Conservation (phyloP, 2,113 vertebrate genomes). For the Anarrhichthys ocellatus region DNA sequence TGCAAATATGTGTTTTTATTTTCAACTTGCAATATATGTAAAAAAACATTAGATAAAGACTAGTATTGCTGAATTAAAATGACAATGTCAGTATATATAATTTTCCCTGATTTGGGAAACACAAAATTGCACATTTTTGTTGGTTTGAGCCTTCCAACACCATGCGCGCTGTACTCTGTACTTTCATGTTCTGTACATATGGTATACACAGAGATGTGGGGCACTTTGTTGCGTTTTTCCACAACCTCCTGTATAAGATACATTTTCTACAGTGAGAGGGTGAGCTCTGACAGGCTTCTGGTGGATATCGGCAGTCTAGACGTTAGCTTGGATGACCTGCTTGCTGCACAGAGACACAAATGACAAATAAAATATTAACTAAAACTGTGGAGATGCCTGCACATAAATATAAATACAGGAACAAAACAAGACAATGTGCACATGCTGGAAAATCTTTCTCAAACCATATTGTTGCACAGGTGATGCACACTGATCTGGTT, state of each 20-base stretch:
- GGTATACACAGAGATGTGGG: slow-evolving; percentile 75
- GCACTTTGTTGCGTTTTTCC: slow-evolving; percentile 77
- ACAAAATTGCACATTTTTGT: slow-evolving; percentile 86
- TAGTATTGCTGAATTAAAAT: slow-evolving; percentile 82
- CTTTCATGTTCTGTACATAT: slow-evolving; percentile 78
- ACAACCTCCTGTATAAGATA: slow-evolving; percentile 73
- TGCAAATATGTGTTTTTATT: slow-evolving; percentile 83
- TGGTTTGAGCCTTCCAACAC: slow-evolving; percentile 83
- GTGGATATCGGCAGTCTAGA: slow-evolving; percentile 79
- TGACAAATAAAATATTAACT: slow-evolving; percentile 31
- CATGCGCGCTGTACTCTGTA: slow-evolving; percentile 81
- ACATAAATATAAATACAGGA: slow-evolving; percentile 47
- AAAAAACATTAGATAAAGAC: slow-evolving; percentile 77
- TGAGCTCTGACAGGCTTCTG: slow-evolving; percentile 71
- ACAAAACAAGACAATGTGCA: slow-evolving; percentile 42
- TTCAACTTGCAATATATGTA: slow-evolving; percentile 87
- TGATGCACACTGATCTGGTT: slow-evolving; percentile 70
- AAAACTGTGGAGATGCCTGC: slow-evolving; percentile 57
- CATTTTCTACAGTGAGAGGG: slow-evolving; percentile 76
- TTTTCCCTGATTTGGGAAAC: slow-evolving; percentile 83
- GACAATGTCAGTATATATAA: slow-evolving; percentile 84
- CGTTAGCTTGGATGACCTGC: slow-evolving; percentile 75
- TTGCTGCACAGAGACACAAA: slow-evolving; percentile 60
- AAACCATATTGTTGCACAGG: slow-evolving; percentile 53
- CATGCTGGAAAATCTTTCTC: slow-evolving; percentile 56